Evolutionary conservation across 2,113 vertebrate species (phyloP).

Genomic region (Kobus ellipsiprymnus): DNA sequence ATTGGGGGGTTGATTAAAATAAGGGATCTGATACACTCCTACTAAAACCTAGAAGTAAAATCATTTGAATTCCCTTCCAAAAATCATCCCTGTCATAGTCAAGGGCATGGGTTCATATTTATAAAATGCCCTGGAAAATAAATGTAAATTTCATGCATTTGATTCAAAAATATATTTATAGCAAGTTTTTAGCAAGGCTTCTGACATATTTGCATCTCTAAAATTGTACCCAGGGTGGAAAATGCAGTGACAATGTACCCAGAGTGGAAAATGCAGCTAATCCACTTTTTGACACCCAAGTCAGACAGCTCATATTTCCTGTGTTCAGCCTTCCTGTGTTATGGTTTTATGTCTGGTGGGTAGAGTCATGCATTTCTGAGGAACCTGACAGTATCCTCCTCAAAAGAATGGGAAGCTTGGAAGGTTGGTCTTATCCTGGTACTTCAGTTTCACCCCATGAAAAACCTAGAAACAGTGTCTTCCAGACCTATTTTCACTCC

Average conservation of each 20-base stretch:
- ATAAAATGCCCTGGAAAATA: neutral
- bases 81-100: neutral
- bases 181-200: neutral
- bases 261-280: neutral
- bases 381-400: rapidly evolving
- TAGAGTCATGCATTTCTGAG: neutral
- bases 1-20: neutral
- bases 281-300: neutral
- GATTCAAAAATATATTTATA: neutral
- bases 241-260: neutral
- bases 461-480: neutral
- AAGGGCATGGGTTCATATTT: neutral
- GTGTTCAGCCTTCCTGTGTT: no score
- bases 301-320: neutral
- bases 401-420: neutral
- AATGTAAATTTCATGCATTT: neutral
- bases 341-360: neutral
- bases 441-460: no score
- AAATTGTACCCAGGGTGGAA: neutral
- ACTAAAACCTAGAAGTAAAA: neutral
- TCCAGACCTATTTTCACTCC: neutral
- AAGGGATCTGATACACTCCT: neutral
- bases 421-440: neutral
- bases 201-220: neutral
- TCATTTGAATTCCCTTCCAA: neutral